Evolutionary conservation across 2,888 invertebrate genomes (phyloP).

Genomic region (Pammene fasciana): DNA sequence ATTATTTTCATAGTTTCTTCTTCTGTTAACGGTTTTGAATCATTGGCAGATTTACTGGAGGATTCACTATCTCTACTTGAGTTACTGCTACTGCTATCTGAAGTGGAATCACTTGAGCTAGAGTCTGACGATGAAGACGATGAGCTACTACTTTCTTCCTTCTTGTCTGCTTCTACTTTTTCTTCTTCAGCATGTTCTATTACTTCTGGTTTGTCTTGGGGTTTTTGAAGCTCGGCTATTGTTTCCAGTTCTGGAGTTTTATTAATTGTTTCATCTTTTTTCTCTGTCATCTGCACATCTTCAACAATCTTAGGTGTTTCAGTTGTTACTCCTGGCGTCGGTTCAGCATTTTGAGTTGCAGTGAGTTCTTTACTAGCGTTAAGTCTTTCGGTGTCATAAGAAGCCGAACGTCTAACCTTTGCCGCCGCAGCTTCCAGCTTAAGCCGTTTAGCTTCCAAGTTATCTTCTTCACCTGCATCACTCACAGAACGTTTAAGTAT

Average conservation of each 20-base stretch:
- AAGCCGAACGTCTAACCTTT: conserved; percentile 74
- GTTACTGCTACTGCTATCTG: conserved; percentile 75
- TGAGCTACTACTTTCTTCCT: conserved; percentile 70
- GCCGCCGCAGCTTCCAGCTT: conserved; percentile 75
- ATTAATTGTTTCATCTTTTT: conserved; percentile 43
- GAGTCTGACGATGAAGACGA: conserved; percentile 78
- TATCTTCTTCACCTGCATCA: conserved; percentile 76
- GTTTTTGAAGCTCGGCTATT: conserved; percentile 44
- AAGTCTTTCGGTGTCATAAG: conserved; percentile 72
- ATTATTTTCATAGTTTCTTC: conserved; percentile 85
- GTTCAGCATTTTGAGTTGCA: conserved; percentile 39
- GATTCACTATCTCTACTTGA: conserved; percentile 81
- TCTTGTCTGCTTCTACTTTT: conserved; percentile 45
- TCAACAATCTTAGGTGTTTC: conserved; percentile 44
- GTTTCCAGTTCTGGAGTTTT: conserved; percentile 44
- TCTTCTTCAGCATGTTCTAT: conserved; percentile 54
- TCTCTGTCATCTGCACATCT: conserved; percentile 42
- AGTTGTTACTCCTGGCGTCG: conserved; percentile 47
- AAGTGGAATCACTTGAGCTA: conserved; percentile 83
- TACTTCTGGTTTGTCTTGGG: conserved; percentile 46
- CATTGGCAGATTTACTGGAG: conserved; percentile 71
- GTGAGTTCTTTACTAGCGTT: conserved; percentile 52
- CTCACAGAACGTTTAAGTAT: conserved; percentile 78
- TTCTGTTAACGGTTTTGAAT: conserved; percentile 70
- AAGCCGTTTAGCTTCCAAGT: conserved; percentile 68